phyloP scores from a whole-genome alignment of 2,888 invertebrate species.

The Hartigia nigra region DNA sequence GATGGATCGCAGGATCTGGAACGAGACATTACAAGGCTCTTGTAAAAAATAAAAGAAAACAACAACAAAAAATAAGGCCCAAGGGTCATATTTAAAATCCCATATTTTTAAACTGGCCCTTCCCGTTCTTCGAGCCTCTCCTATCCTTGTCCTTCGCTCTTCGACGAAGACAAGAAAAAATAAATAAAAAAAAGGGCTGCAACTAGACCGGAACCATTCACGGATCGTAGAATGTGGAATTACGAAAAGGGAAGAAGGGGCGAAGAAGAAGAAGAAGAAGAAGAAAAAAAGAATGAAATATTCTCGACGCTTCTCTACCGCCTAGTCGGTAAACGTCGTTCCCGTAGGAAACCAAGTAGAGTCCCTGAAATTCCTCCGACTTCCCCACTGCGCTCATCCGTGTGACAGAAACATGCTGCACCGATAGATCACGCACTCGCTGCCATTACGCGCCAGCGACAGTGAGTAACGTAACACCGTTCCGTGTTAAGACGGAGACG shows the following conservation, averaged over 20 bases:
- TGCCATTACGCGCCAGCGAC: conserved; percentile 24
- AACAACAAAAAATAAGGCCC: not conserved
- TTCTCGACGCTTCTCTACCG: conserved; percentile 1
- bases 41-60: not conserved
- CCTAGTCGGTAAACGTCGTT: not conserved
- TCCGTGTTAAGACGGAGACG: not conserved
- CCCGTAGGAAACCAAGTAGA: not conserved
- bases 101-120: not conserved
- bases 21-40: not conserved
- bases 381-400: conserved; percentile 33
- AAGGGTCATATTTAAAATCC: not conserved
- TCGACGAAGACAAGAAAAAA: not conserved
- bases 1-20: not conserved
- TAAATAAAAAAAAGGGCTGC: not conserved
- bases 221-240: not conserved
- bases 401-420: conserved; percentile 38
- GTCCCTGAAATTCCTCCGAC: conserved; percentile 14
- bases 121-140: not conserved
- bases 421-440: conserved; percentile 33
- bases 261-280: not conserved
- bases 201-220: not conserved
- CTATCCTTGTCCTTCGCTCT: not conserved
- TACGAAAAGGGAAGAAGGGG: not conserved
- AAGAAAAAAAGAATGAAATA: conserved; percentile 12
- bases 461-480: conserved; percentile 33